A percentile compares a stretch with the other conserved stretches of the same genome.
Conservation (phyloP, 2,113 vertebrate genomes). For the Podiceps cristatus region DNA sequence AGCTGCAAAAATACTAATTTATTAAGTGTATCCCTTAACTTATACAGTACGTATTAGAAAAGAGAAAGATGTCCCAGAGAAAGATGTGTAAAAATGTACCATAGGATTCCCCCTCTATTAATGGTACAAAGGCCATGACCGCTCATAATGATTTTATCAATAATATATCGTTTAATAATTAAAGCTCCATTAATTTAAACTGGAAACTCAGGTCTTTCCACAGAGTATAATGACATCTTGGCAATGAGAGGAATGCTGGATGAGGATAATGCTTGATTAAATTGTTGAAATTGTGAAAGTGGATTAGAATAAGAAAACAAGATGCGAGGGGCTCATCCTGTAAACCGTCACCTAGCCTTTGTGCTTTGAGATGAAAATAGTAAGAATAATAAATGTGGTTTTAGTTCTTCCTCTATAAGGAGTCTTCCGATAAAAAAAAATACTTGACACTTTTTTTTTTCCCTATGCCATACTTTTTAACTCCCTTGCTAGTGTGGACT, state of each 20-base stretch:
- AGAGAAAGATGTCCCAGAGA: background rate
- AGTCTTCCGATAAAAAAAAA: background rate
- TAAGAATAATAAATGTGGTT: background rate
- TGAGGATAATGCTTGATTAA: background rate
- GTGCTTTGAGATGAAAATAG: background rate
- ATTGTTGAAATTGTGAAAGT: background rate
- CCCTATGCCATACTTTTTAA: background rate
- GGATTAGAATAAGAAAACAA: background rate
- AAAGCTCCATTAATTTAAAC: background rate
- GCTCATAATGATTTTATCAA: background rate
- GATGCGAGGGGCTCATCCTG: background rate
- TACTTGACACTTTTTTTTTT: background rate
- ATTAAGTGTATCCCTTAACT: background rate
- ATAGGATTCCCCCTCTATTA: background rate
- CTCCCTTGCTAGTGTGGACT: background rate
- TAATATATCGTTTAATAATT: constrained; percentile 23
- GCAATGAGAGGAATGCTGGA: background rate
- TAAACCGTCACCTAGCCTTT: background rate
- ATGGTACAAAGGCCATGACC: background rate
- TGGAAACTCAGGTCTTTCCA: background rate
- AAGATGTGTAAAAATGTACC: background rate
- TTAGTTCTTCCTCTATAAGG: background rate
- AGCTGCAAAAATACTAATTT: background rate
- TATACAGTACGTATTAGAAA: background rate
- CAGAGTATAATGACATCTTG: background rate